Percentiles rank a stretch among this genome's conserved stretches.
Evolutionary conservation across 2,113 vertebrate species (phyloP).

Genomic region (Potamarius usumacintae): DNA sequence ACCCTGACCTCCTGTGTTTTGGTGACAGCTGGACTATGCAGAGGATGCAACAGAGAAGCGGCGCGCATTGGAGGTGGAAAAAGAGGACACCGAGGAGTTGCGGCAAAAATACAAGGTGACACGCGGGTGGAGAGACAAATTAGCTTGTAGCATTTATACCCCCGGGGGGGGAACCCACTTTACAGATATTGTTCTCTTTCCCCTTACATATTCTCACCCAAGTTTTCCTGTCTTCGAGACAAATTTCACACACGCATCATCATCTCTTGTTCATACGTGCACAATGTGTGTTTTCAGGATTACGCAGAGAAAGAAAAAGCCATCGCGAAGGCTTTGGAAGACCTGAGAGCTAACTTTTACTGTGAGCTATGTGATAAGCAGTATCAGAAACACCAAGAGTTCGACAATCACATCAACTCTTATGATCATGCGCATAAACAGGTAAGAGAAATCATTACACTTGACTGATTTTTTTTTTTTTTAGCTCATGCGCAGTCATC

Average conservation of each 20-base stretch:
- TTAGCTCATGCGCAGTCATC: too few species aligned
- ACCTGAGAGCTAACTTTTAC: slow-evolving; percentile 97
- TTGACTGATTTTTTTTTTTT: background rate
- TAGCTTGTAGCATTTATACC: background rate
- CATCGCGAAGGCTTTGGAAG: slow-evolving; percentile 96
- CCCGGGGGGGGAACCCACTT: background rate
- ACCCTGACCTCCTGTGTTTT: background rate
- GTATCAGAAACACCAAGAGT: slow-evolving; percentile 98
- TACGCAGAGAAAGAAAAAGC: slow-evolving; percentile 97
- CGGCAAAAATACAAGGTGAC: slow-evolving; percentile 95
- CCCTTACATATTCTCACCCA: background rate
- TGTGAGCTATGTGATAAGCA: slow-evolving; percentile 99
- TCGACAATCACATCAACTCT: slow-evolving; percentile 99
- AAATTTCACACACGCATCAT: too few species aligned
- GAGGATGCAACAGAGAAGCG: slow-evolving; percentile 98
- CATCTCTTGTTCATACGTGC: background rate
- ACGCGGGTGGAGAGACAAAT: background rate
- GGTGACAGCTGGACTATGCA: slow-evolving; percentile 88
- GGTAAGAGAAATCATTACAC: slow-evolving; percentile 69
- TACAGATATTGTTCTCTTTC: background rate
- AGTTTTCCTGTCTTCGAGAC: background rate
- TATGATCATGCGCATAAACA: slow-evolving; percentile 99
- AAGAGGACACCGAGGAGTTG: slow-evolving; percentile 96
- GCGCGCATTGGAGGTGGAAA: slow-evolving; percentile 94
- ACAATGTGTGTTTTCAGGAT: slow-evolving; percentile 71